Evolutionary conservation across 2,113 vertebrate genomes (phyloP).

Genomic region (Centropus unirufus): DNA sequence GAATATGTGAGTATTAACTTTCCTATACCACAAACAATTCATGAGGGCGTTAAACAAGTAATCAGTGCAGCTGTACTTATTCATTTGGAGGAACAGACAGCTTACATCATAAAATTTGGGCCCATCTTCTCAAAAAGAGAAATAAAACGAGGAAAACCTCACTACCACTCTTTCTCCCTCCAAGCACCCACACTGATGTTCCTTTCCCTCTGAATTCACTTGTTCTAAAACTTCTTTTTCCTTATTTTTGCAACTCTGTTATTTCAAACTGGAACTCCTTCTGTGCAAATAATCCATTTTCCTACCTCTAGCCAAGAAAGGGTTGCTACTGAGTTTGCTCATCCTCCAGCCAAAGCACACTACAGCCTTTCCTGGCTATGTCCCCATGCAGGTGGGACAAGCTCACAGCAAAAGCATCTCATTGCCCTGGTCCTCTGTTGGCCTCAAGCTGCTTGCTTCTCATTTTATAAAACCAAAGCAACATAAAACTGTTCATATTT

Average conservation of each 20-base stretch:
- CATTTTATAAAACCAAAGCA: not conserved
- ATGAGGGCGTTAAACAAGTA: not conserved
- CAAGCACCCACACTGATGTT: not conserved
- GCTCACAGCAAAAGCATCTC: not conserved
- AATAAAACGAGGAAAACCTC: not conserved
- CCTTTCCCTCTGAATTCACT: not conserved
- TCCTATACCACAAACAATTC: not conserved
- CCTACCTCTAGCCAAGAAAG: not conserved
- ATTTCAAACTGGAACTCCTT: not conserved
- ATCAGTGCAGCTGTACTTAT: not conserved
- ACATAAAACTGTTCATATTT: not conserved
- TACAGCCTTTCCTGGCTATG: not conserved
- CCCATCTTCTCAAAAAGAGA: not conserved
- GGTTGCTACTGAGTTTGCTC: not conserved
- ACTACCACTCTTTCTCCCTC: not conserved
- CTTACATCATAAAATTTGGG: not conserved
- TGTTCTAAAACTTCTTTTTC: not conserved
- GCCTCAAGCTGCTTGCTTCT: not conserved
- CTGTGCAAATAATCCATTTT: not conserved
- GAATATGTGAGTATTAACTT: not conserved
- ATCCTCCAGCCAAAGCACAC: not conserved
- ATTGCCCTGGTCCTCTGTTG: not conserved
- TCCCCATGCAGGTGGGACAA: not conserved
- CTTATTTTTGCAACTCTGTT: not conserved
- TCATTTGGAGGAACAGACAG: not conserved